Percentiles rank a stretch among this genome's conserved stretches.
phyloP scores from a whole-genome alignment of 1,140 invertebrate genomes.

The Aradophagus sp. region DNA sequence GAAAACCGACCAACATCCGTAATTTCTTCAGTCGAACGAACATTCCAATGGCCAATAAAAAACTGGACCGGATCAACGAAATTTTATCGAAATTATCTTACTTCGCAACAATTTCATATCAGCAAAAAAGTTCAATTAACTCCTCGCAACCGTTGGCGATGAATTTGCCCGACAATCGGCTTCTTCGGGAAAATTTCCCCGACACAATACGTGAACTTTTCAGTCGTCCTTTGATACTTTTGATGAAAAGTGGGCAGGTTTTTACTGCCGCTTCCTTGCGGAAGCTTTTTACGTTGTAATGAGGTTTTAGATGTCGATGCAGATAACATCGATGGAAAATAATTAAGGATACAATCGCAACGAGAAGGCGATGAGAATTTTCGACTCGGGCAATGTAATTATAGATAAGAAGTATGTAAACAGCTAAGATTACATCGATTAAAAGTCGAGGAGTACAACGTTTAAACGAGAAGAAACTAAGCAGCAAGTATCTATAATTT shows the following conservation, averaged over 20 bases:
- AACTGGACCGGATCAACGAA: conserved; percentile 7
- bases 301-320: too few species aligned
- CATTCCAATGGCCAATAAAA: conserved; percentile 32
- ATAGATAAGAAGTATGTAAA: too few species aligned
- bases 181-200: conserved; percentile 25
- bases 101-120: conserved; percentile 45
- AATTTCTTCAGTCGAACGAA: conserved; percentile 43
- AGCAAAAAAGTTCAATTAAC: conserved; percentile 49
- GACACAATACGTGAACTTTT: conserved; percentile 25
- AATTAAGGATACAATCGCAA: background rate
- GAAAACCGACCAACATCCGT: conserved; percentile 12
- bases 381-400: too few species aligned
- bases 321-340: conserved; percentile 6
- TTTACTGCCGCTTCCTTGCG: conserved; percentile 3
- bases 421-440: too few species aligned
- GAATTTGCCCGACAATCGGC: conserved; percentile 36
- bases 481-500: too few species aligned
- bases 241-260: conserved; percentile 10
- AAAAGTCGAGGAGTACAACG: too few species aligned
- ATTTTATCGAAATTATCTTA: conserved; percentile 51
- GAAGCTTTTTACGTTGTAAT: too few species aligned
- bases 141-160: conserved; percentile 15
- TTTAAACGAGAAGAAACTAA: too few species aligned
- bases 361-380: too few species aligned
- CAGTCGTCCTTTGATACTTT: conserved; percentile 14